Evolutionary conservation across 2,797 vertebrate genomes (phyloP).

Genomic region (Naso thynnoides): DNA sequence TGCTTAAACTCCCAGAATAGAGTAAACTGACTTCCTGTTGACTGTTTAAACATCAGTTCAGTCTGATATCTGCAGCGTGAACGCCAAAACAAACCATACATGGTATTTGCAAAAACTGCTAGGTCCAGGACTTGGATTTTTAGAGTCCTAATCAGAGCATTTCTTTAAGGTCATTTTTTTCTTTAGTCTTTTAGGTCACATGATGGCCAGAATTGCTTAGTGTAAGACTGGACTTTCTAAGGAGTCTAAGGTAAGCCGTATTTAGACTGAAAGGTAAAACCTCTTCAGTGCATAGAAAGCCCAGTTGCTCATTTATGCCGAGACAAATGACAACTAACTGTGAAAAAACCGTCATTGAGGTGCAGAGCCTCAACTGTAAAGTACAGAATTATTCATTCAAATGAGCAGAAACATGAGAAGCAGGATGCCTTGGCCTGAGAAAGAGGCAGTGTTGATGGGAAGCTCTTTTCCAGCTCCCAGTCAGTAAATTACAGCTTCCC

Average conservation of each 20-base stretch:
- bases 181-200: not conserved
- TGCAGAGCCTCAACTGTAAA: not conserved
- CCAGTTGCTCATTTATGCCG: not conserved
- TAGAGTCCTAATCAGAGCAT: conserved; percentile 36
- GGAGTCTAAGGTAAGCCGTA: conserved; percentile 7
- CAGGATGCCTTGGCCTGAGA: not conserved
- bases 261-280: not conserved
- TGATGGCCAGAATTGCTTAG: not conserved
- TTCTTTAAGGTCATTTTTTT: conserved; percentile 19
- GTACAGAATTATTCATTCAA: not conserved
- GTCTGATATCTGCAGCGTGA: conserved; percentile 17
- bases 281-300: not conserved
- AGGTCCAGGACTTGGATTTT: conserved; percentile 12
- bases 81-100: conserved; percentile 48
- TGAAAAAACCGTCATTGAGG: not conserved
- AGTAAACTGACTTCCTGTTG: conserved; percentile 38
- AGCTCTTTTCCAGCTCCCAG: conserved; percentile 67
- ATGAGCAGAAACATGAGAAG: not conserved
- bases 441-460: conserved; percentile 42
- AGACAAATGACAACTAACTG: not conserved
- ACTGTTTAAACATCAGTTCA: conserved; percentile 44
- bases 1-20: conserved; percentile 48
- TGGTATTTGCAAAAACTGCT: conserved; percentile 29
- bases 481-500: conserved; percentile 73
- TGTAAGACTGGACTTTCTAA: not conserved